phyloP scores from a whole-genome alignment of 2,888 invertebrate genomes.

The Lasioglossum calceatum region DNA sequence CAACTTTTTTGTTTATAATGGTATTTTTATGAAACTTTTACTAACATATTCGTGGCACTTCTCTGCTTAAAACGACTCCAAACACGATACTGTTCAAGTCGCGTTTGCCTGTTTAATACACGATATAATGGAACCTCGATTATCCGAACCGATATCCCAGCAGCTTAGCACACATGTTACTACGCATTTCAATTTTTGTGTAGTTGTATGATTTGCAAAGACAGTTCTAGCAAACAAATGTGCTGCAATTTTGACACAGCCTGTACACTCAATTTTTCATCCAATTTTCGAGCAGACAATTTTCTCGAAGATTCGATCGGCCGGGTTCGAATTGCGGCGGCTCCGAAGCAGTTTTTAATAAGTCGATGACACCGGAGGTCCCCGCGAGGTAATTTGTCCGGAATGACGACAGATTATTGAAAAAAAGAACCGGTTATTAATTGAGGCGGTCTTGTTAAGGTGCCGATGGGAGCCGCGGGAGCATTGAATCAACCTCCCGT shows the following conservation, averaged over 20 bases:
- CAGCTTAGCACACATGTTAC: no score
- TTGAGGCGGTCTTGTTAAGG: background rate
- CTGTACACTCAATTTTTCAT: background rate
- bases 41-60: no score
- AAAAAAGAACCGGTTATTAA: slow-evolving; percentile 9
- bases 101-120: no score
- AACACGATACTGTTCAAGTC: no score
- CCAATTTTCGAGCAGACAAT: background rate
- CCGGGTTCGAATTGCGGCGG: background rate
- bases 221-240: background rate
- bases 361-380: background rate
- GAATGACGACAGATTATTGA: background rate
- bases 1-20: no score
- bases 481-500: background rate
- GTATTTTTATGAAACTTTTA: no score
- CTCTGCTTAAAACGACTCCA: no score
- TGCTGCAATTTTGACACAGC: background rate
- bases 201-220: background rate
- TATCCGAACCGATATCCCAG: no score
- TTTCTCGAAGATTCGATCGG: background rate
- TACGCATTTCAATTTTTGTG: background rate
- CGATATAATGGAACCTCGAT: no score
- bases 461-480: background rate
- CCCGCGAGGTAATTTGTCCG: background rate
- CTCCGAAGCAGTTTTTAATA: background rate